Base-by-base conservation (phyloP, 2,797 vertebrate species). In the Syncerus caffer region DNA sequence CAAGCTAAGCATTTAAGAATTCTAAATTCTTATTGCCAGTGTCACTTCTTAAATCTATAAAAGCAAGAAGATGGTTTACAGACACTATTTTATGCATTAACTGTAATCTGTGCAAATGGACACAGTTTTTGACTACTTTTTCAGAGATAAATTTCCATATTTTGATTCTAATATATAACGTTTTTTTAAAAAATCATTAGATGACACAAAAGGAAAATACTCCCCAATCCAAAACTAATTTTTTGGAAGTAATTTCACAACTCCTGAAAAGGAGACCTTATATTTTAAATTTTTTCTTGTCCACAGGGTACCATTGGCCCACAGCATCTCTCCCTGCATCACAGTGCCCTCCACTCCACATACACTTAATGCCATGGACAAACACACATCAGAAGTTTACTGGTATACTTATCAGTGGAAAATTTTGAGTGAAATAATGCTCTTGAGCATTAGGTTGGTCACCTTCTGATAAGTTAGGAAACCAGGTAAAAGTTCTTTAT, bases 51-150 rank as follows among this genome's bases (percentile, higher is more conserved):
- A 82, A 90, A 55, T 62, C 71, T 85, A 9, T 92, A 88, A 96
- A 92, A 42, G 84, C 55, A 80, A 95, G 85, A 76, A 38, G 38
- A 94, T 4, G 67, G 84, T 88, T 87, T 76, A 94, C 88, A 74
- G 71, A 23, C 50, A 38, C 16, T 74, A 11, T 90, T 87, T 79
- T 78, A 83, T 88, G 27, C 19, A 85, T 16, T 86, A 55, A 55
- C 34, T 83, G 34, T 19, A 86, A 13, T 90, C 67, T 83, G 10
- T 90, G 55, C 31, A 88, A 47, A n/a, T 90, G 67, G 31, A 53
- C 23, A 67, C 34, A 58, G 4, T 90, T 97, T 93, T 95, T 78
- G 12, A 92, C 79, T 92, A 84, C 47, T 29, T 80, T 95, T 93
- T 91, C 50, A 60, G 51, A 55, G 50, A 67, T 71, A 88, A 67